phyloP scores from a whole-genome alignment of 2,797 vertebrate species.

The Synanceia verrucosa region DNA sequence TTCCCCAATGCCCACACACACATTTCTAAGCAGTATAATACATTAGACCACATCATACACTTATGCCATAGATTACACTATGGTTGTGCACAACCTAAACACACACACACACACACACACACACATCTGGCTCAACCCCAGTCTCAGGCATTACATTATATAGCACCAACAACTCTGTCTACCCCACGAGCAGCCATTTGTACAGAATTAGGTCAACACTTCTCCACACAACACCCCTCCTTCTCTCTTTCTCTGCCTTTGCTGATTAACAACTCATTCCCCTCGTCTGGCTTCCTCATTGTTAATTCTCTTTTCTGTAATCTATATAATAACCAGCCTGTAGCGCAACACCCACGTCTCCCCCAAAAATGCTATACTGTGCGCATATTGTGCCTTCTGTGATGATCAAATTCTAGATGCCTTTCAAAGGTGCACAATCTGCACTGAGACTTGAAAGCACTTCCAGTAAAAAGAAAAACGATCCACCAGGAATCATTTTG shows the following conservation, averaged over 20 bases:
- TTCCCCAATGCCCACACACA: conserved; percentile 22
- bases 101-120: conserved; percentile 14
- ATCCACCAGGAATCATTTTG: conserved; percentile 35
- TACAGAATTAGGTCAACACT: conserved; percentile 83
- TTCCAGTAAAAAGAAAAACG: conserved; percentile 9
- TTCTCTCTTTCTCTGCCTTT: conserved; percentile 60
- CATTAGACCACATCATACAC: conserved; percentile 18
- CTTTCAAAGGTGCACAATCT: conserved; percentile 24
- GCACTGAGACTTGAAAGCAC: conserved; percentile 11
- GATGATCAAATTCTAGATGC: not conserved
- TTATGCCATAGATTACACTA: conserved; percentile 18
- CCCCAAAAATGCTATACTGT: not conserved
- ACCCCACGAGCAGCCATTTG: conserved; percentile 77
- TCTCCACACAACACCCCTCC: conserved; percentile 68
- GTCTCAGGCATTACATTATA: conserved; percentile 54
- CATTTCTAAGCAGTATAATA: conserved; percentile 16
- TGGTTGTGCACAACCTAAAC: conserved; percentile 9
- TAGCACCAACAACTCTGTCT: conserved; percentile 64
- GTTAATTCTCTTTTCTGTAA: conserved; percentile 41
- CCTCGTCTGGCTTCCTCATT: conserved; percentile 40
- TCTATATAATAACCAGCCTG: conserved; percentile 27
- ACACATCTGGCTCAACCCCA: conserved; percentile 46
- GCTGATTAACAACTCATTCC: conserved; percentile 62
- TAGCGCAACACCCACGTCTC: not conserved
- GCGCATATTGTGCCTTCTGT: not conserved